phyloP scores from a whole-genome alignment of 1,140 invertebrate species.

The Drosophila serrata region DNA sequence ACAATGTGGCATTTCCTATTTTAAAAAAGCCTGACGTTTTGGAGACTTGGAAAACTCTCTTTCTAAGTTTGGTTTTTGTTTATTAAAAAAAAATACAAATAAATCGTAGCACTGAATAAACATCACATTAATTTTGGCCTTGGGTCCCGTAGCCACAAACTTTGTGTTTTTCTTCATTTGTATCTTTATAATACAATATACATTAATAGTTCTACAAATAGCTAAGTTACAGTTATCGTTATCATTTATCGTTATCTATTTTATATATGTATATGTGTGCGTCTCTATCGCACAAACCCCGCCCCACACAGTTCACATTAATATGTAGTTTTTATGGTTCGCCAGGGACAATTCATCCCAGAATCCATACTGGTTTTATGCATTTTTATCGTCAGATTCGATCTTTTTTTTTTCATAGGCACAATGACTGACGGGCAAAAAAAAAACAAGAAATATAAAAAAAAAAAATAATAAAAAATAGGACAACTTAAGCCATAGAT shows the following conservation, averaged over 20 bases:
- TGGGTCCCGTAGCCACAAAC: conserved; percentile 5
- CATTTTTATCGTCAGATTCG: conserved; percentile 65
- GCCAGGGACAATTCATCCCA: background rate
- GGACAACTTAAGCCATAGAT: conserved; percentile 1
- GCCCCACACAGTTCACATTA: conserved; percentile 11
- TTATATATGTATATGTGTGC: conserved; percentile 35
- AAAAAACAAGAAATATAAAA: background rate
- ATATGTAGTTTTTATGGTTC: conserved; percentile 28
- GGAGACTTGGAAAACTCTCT: background rate
- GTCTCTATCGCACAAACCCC: too few species aligned
- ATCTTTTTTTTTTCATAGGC: conserved; percentile 57
- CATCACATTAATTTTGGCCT: conserved; percentile 14
- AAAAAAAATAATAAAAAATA: background rate
- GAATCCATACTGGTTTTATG: background rate
- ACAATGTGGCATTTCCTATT: background rate
- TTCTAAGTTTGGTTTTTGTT: background rate
- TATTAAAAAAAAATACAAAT: background rate
- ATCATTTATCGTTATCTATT: conserved; percentile 53
- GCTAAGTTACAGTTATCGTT: conserved; percentile 69
- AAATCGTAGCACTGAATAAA: conserved; percentile 9
- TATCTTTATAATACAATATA: conserved; percentile 59
- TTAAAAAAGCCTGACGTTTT: background rate
- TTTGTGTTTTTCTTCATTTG: conserved; percentile 6
- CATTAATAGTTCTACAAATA: conserved; percentile 74
- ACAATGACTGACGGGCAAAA: conserved; percentile 66